Evolutionary conservation across 53 echinoderm and acorn worm species (phyloP).

Genomic region (Echinarachnius parma): DNA sequence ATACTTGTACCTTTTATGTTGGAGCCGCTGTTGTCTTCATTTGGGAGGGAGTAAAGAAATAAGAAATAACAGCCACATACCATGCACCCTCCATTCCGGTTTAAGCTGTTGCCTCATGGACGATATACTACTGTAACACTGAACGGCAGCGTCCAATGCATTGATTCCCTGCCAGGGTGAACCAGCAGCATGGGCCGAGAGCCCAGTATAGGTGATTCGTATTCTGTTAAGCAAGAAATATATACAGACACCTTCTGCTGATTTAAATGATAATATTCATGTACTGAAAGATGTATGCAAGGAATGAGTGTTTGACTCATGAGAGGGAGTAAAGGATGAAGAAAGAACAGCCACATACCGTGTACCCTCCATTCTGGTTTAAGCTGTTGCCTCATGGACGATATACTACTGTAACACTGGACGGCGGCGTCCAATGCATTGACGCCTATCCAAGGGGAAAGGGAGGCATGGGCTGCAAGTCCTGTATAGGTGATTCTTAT

Average conservation of each 20-base stretch:
- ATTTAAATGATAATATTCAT: neutral
- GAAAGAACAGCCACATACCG: too few relatives aligned
- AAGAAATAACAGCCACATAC: too few relatives aligned
- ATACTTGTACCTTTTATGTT: too few relatives aligned
- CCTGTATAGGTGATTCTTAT: constrained; percentile 61
- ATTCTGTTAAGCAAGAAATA: constrained; percentile 25
- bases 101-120: constrained; percentile 75
- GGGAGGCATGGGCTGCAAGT: constrained; percentile 73
- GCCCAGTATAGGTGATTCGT: constrained; percentile 59
- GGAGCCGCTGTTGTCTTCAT: too few relatives aligned
- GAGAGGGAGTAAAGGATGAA: too few relatives aligned
- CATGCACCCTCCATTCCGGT: constrained; percentile 50
- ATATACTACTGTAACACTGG: constrained; percentile 61
- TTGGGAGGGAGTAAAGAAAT: too few relatives aligned
- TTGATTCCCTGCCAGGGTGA: constrained; percentile 83
- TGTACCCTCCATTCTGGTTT: constrained; percentile 54
- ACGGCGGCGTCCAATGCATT: constrained; percentile 90
- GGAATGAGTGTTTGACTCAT: neutral
- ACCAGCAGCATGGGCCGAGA: constrained; percentile 73
- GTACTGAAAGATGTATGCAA: too few relatives aligned
- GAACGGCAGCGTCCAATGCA: constrained; percentile 81
- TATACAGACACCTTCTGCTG: neutral
- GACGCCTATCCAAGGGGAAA: constrained; percentile 73
- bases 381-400: constrained; percentile 74
- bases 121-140: constrained; percentile 64